These are phyloP conservation scores for Elaphurus davidianus DNA, from an alignment of 2,113 vertebrate species.

Conservation along the genomic window DNA sequence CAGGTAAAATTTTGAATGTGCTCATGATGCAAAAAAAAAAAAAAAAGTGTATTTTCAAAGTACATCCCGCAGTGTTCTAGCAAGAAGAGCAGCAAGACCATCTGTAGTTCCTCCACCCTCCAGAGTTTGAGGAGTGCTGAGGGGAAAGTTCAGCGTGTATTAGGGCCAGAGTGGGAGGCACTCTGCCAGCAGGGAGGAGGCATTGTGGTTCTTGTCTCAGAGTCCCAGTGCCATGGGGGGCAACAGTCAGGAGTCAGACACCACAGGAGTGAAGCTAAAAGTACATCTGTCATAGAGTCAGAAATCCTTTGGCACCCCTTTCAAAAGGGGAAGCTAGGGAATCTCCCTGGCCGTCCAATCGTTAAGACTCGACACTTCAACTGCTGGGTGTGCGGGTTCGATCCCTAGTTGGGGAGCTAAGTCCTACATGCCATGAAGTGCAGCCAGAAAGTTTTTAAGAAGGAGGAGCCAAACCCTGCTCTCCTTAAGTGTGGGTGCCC, in stretches of 20 bases:
- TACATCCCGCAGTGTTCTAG: not conserved
- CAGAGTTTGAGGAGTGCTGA: not conserved
- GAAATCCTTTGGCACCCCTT: not conserved
- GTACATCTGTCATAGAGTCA: fast-evolving
- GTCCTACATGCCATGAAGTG: not conserved
- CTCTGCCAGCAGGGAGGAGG: not conserved
- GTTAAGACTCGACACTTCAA: not conserved
- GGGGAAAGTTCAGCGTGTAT: fast-evolving
- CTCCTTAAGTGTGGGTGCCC: not conserved
- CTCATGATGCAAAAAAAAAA: not conserved
- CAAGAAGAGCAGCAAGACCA: too few relatives aligned
- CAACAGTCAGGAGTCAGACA: not conserved
- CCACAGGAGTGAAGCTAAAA: too few relatives aligned
- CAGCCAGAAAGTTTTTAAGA: not conserved
- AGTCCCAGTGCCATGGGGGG: not conserved
- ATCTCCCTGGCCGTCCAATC: not conserved
- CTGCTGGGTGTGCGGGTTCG: not conserved
- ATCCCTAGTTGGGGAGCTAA: not conserved
- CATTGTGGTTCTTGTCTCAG: not conserved
- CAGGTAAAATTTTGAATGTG: not conserved
- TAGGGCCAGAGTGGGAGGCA: not conserved
- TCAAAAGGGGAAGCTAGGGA: not conserved
- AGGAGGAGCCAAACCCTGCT: not conserved
- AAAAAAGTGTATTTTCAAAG: not conserved
- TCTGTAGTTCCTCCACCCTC: not conserved